Evolutionary conservation across 2,113 vertebrate genomes (phyloP), one percentile per base, ranked within the genome.

Genomic region (Uria lomvia): DNA sequence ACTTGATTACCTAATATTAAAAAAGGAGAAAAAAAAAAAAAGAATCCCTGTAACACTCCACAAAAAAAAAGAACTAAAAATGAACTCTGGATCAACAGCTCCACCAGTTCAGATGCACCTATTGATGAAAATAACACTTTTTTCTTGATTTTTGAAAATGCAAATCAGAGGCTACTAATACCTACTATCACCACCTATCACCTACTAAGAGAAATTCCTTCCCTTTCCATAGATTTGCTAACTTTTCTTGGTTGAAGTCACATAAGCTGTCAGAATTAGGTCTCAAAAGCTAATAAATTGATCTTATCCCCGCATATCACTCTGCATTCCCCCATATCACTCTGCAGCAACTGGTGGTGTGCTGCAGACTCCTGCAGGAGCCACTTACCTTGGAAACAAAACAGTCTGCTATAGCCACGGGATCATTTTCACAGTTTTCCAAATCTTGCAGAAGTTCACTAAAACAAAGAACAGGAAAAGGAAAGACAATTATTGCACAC

Each of bases 321-420:
- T 86, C 49, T 65, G 49, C 65, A 79, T 65, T 62, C 14, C 40
- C 63, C 27, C 56, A 32, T 8, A 66, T 32, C 17, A 65, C 73
- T 85, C 50, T 63, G 63, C 60, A 38, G 36, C 34, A 83, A 4
- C n/a, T n/a, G 47, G 11, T 12, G 5, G 8, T 43, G 9, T 59
- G 40, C 42, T 52, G n/a, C 63, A 58, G 23, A 60, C 10, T 84
- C 45, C 42, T 15, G 49, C 52, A 87, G 73, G 4, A 84, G 75
- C 23, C 59, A 55, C 97, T 98, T 98, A 99, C 99, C 99, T 99
- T 99, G 88, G 99, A 99, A 91, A 99, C 99, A 89, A 99, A 99
- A 89, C 98, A 99, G 88, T 99, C 98, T 50, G 99, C 99, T 92
- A 99, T 99, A 91, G 98, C 98, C 93, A 99, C 99, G 49, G 99